phyloP scores from a whole-genome alignment of 2,797 vertebrate genomes.

The Setipinna tenuifilis region DNA sequence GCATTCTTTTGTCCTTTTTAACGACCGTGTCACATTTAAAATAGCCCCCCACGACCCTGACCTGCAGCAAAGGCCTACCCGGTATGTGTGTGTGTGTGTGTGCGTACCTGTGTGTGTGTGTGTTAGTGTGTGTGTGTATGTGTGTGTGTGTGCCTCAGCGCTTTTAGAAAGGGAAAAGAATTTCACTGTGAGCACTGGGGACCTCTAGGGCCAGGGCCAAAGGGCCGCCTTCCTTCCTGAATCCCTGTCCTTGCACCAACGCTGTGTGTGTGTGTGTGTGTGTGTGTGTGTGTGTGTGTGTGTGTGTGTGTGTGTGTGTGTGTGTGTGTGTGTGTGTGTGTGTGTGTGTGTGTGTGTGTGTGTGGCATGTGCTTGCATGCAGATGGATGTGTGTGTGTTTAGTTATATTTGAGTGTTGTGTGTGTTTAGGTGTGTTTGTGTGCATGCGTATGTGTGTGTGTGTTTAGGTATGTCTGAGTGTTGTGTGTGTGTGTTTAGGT shows the following conservation, averaged over 20 bases:
- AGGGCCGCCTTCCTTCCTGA: conserved; percentile 44
- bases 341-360: too few species aligned
- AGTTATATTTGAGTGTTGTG: too few species aligned
- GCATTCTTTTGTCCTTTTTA: conserved; percentile 33
- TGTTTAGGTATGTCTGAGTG: too few species aligned
- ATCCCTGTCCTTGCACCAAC: not conserved
- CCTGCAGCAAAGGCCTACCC: not conserved
- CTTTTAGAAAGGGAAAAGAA: conserved; percentile 20
- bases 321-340: not conserved
- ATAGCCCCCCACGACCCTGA: conserved; percentile 32
- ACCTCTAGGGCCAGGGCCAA: conserved; percentile 17
- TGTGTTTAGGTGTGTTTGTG: too few species aligned
- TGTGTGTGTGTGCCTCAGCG: not conserved
- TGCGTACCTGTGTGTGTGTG: not conserved
- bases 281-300: not conserved
- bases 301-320: not conserved
- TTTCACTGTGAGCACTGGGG: conserved; percentile 26
- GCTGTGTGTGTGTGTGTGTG: not conserved
- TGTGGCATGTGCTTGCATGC: too few species aligned
- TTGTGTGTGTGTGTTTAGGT: too few species aligned
- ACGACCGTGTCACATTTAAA: conserved; percentile 21
- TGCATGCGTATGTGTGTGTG: too few species aligned
- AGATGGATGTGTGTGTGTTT: too few species aligned
- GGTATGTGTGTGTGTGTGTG: not conserved
- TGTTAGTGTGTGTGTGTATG: not conserved